These are phyloP conservation scores for Siniperca chuatsi DNA, from an alignment of 2,113 vertebrate genomes.

Conservation along the genomic window DNA sequence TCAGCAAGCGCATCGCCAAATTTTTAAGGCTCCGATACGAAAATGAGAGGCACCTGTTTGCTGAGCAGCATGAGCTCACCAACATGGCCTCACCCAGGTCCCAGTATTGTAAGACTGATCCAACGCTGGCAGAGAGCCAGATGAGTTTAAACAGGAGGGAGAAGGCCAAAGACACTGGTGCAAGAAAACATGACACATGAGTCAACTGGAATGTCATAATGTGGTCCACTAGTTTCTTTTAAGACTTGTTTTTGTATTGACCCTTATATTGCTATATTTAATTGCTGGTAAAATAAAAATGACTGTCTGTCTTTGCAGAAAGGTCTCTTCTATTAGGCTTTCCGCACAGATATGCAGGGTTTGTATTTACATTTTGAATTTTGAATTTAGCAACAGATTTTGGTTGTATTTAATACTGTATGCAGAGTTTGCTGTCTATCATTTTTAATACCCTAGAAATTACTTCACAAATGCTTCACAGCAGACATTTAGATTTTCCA, in stretches of 20 bases:
- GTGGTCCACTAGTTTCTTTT: slow-evolving; percentile 5
- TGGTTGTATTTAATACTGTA: background rate
- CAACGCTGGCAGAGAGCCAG: slow-evolving; percentile 56
- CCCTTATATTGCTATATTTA: background rate
- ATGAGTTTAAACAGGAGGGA: slow-evolving; percentile 57
- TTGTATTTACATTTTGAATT: background rate
- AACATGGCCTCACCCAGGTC: slow-evolving; percentile 49
- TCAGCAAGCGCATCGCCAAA: slow-evolving; percentile 86
- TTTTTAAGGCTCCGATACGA: background rate
- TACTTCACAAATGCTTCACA: background rate
- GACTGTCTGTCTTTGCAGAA: background rate
- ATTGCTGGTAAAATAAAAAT: slow-evolving; percentile 34
- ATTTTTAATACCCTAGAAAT: background rate
- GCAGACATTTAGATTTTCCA: background rate
- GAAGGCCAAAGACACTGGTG: background rate
- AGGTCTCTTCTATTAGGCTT: background rate
- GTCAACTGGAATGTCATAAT: slow-evolving; percentile 14
- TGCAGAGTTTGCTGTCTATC: background rate
- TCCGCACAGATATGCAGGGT: background rate
- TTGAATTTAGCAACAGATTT: background rate
- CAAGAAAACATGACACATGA: background rate
- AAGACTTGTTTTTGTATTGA: background rate
- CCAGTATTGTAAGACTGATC: slow-evolving; percentile 59
- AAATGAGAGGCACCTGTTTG: slow-evolving; percentile 58
- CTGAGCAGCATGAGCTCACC: slow-evolving; percentile 67